phyloP scores from a whole-genome alignment of 2,797 vertebrate genomes.

The Bradypodion pumilum region DNA sequence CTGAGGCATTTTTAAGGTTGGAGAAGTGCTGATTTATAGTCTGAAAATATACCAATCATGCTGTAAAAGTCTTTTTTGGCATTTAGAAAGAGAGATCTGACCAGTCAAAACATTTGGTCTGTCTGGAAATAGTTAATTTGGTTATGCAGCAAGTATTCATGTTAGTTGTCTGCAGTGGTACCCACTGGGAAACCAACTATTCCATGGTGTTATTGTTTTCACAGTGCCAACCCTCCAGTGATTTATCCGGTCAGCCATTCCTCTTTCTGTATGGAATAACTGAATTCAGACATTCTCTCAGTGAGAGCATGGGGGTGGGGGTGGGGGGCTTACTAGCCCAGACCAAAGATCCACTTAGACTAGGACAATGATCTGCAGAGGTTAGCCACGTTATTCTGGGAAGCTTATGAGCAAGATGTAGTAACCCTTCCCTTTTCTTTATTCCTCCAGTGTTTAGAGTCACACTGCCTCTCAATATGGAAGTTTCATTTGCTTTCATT shows the following conservation, averaged over 20 bases:
- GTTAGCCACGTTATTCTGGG: background rate
- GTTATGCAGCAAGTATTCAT: background rate
- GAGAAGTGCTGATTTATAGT: background rate
- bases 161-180: slow-evolving; percentile 43
- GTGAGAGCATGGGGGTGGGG: background rate
- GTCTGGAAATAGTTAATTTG: slow-evolving; percentile 32
- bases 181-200: slow-evolving; percentile 17
- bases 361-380: background rate
- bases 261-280: slow-evolving; percentile 10
- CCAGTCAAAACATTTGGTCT: slow-evolving; percentile 24
- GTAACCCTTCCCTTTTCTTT: background rate
- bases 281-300: slow-evolving; percentile 7
- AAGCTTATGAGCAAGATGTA: background rate
- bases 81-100: background rate
- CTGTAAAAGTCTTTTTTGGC: background rate
- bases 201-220: slow-evolving; percentile 22
- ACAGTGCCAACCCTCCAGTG: background rate
- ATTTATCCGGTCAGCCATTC: background rate
- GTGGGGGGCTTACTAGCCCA: background rate
- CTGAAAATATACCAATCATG: background rate
- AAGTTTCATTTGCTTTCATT: background rate
- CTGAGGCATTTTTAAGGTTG: background rate
- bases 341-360: background rate
- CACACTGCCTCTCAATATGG: background rate
- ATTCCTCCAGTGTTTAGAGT: background rate